Conservation (phyloP, 2,113 vertebrate species). For the Orcinus orca region DNA sequence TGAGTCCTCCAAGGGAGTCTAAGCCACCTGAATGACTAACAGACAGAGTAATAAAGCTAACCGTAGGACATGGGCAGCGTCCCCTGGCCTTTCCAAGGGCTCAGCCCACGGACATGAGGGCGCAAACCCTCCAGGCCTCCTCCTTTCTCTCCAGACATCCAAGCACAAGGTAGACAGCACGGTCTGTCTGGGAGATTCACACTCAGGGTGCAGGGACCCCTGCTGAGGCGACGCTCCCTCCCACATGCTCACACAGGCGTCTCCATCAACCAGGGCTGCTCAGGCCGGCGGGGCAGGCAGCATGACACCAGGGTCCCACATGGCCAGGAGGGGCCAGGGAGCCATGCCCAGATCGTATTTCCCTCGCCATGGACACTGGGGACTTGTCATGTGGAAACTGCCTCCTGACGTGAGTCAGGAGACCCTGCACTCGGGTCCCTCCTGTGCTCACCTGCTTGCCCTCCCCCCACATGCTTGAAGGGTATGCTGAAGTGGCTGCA, state of each 20-base stretch:
- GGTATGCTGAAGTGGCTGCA: not conserved
- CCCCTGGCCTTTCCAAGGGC: not conserved
- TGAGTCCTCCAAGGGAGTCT: not conserved
- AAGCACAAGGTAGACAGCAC: not conserved
- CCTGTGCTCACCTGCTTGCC: too few relatives aligned
- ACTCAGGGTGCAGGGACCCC: not conserved
- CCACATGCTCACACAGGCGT: not conserved
- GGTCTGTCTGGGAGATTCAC: not conserved
- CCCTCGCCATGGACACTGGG: not conserved
- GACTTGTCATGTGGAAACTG: not conserved
- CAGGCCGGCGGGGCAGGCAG: not conserved
- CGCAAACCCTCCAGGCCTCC: not conserved
- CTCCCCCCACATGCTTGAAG: not conserved
- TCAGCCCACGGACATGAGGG: not conserved
- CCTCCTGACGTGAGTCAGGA: not conserved
- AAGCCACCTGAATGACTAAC: not conserved
- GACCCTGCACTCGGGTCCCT: not conserved
- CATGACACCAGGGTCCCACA: not conserved
- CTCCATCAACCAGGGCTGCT: not conserved
- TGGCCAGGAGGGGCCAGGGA: not conserved
- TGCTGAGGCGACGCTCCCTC: not conserved
- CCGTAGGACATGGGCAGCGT: fast-evolving
- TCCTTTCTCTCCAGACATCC: not conserved
- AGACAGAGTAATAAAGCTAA: not conserved
- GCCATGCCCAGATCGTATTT: not conserved